A percentile compares a stretch with the other conserved stretches of the same genome.
Evolutionary conservation across 2,888 invertebrate species (phyloP).

Genomic region (Heliothis peltigera): DNA sequence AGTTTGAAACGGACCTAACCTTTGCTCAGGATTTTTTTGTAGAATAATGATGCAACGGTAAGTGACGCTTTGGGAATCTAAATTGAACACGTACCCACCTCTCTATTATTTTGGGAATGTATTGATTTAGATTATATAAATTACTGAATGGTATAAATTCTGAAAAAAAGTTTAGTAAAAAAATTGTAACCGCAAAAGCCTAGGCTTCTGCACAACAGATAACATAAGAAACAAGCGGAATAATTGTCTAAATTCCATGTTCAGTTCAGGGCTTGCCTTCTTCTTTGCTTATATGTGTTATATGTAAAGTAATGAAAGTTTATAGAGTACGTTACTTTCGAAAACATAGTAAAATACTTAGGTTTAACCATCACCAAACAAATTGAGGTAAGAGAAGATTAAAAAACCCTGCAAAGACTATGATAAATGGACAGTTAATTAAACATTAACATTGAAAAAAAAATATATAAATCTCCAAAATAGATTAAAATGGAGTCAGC

Average conservation of each 20-base stretch:
- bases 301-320: too few species aligned
- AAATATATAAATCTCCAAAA: constrained; percentile 10
- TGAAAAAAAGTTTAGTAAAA: background rate
- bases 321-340: too few species aligned
- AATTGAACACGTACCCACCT: constrained; percentile 25
- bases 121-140: constrained; percentile 3
- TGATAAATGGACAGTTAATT: background rate
- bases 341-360: too few species aligned
- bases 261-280: too few species aligned
- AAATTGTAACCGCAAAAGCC: too few species aligned
- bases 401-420: too few species aligned
- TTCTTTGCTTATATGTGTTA: too few species aligned
- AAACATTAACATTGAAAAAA: constrained; percentile 5
- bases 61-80: constrained; percentile 16
- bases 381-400: too few species aligned
- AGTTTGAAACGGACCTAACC: constrained; percentile 14
- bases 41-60: constrained; percentile 33
- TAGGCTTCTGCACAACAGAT: too few species aligned
- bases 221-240: too few species aligned
- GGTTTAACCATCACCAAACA: too few species aligned
- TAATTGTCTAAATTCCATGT: too few species aligned
- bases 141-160: background rate
- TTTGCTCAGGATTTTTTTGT: constrained; percentile 13
- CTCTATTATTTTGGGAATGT: constrained; percentile 14
- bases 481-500: constrained; percentile 43